Conservation (phyloP, 1,140 invertebrate genomes). For the Megalonaias nervosa region DNA sequence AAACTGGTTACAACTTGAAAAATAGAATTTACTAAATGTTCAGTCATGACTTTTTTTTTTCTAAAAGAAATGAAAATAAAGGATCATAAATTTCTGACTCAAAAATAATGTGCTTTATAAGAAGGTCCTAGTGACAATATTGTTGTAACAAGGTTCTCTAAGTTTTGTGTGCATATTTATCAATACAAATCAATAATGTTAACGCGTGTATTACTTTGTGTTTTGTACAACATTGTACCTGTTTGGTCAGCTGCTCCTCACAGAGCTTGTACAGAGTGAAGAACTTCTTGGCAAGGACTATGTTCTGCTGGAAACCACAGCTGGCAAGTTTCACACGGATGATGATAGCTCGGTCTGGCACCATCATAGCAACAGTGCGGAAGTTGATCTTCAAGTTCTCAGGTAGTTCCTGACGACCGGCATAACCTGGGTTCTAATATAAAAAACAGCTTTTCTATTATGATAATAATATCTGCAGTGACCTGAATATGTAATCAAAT, state of each 20-base stretch:
- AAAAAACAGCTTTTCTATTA: too few relatives aligned
- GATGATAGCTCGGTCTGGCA: constrained; percentile 97
- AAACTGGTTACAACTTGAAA: too few relatives aligned
- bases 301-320: constrained; percentile 97
- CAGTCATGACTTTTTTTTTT: too few relatives aligned
- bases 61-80: too few relatives aligned
- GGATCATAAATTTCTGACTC: too few relatives aligned
- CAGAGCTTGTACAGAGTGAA: constrained; percentile 97
- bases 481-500: too few relatives aligned
- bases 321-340: constrained; percentile 96
- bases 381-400: constrained; percentile 99
- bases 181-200: neutral
- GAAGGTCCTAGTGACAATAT: too few relatives aligned
- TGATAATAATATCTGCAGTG: too few relatives aligned
- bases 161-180: neutral
- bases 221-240: constrained; percentile 75
- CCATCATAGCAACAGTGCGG: constrained; percentile 99
- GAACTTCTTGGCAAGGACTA: constrained; percentile 94
- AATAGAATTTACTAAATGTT: too few relatives aligned
- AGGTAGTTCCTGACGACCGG: constrained; percentile 95
- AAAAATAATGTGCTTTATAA: too few relatives aligned
- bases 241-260: constrained; percentile 97
- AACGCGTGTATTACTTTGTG: neutral
- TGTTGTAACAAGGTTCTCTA: neutral
- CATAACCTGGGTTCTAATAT: constrained; percentile 92